A percentile compares a stretch with the other conserved stretches of the same genome.
These are phyloP conservation scores for Saccostrea cuccullata DNA, from an alignment of 1,140 invertebrate genomes.

Conservation along the genomic window DNA sequence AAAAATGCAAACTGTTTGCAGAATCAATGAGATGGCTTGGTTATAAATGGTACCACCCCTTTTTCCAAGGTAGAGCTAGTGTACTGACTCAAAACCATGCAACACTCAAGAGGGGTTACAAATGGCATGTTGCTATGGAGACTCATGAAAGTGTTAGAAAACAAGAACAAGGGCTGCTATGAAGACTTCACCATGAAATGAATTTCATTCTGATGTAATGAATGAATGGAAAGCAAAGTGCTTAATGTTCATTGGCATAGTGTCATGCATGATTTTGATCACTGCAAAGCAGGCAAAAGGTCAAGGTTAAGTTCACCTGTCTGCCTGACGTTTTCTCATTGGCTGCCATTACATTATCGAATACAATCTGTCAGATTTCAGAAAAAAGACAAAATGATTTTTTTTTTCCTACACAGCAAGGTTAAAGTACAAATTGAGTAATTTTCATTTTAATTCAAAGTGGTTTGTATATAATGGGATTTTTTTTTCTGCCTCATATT, in stretches of 20 bases:
- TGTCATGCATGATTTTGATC: slow-evolving; percentile 9
- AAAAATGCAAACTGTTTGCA: too few species aligned
- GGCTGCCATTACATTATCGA: neutral
- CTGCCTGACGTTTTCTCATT: slow-evolving; percentile 18
- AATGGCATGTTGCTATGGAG: neutral
- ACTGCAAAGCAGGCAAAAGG: neutral
- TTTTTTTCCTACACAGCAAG: too few species aligned
- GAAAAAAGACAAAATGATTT: neutral
- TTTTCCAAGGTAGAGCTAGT: neutral
- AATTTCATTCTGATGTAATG: neutral
- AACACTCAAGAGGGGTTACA: neutral
- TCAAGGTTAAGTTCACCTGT: neutral
- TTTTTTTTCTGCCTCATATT: too few species aligned
- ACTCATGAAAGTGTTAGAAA: neutral
- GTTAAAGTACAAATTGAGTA: too few species aligned
- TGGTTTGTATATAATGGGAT: too few species aligned
- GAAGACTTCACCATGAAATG: neutral
- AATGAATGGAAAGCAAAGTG: slow-evolving; percentile 1
- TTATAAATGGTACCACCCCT: too few species aligned
- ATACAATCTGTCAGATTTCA: neutral
- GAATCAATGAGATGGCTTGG: too few species aligned
- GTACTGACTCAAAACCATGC: neutral
- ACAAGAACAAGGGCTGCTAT: neutral
- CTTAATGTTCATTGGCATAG: neutral
- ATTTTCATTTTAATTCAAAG: too few species aligned